phyloP scores from a whole-genome alignment of 2,113 vertebrate species.

The Chauna torquata region DNA sequence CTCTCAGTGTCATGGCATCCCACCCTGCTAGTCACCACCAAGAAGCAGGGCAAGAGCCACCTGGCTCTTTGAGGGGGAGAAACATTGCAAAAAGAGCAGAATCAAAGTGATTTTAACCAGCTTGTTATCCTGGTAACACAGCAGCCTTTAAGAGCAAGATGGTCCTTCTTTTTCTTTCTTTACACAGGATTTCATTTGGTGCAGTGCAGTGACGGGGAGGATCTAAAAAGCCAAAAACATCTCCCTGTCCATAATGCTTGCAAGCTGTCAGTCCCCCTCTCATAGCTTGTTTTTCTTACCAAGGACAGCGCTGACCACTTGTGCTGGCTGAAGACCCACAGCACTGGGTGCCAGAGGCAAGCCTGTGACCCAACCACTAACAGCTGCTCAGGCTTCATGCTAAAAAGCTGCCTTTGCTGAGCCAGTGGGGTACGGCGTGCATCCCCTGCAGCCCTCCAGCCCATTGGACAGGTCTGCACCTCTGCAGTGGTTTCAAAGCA shows the following conservation, averaged over 20 bases:
- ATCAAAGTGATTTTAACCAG: not conserved
- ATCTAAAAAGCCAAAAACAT: not conserved
- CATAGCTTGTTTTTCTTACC: slow-evolving; percentile 12
- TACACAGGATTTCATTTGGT: not conserved
- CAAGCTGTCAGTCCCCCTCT: not conserved
- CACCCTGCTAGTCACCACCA: not conserved
- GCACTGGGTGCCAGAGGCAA: not conserved
- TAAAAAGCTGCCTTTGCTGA: not conserved
- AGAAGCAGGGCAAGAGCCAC: not conserved
- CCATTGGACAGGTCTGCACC: fast-evolving
- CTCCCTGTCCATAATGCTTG: not conserved
- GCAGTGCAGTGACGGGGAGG: not conserved
- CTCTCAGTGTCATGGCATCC: not conserved
- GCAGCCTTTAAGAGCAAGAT: not conserved
- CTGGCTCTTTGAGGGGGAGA: not conserved
- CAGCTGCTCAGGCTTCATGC: not conserved
- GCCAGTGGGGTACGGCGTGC: fast-evolving
- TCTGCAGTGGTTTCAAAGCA: fast-evolving
- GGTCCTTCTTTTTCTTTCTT: not conserved
- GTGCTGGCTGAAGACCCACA: not conserved
- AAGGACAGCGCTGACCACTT: not conserved
- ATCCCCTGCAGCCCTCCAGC: not conserved
- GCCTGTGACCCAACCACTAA: not conserved
- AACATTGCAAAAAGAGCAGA: not conserved
- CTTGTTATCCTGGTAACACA: not conserved